Conservation (phyloP, 2,797 vertebrate genomes). For the Thripadectes ignobilis region DNA sequence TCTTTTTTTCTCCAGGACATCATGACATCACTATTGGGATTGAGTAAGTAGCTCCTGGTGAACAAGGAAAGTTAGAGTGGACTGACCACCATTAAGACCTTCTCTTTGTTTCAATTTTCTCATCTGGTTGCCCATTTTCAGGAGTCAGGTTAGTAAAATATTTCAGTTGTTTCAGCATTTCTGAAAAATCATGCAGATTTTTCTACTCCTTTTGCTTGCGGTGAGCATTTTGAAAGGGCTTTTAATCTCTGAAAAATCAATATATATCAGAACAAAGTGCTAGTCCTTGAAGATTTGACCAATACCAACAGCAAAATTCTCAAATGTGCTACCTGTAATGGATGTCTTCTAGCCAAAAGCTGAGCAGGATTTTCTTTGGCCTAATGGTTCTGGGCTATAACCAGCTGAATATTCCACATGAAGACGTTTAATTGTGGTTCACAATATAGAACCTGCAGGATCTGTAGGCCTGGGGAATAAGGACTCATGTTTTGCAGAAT, state of each 20-base stretch:
- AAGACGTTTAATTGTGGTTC: background rate
- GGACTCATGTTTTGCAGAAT: background rate
- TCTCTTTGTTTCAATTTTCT: background rate
- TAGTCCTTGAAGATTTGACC: background rate
- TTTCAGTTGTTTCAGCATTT: background rate
- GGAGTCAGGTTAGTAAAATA: background rate
- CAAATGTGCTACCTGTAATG: background rate
- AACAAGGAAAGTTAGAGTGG: background rate
- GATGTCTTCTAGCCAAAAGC: background rate
- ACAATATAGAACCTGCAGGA: fast-evolving
- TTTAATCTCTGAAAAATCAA: background rate
- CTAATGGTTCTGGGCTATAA: background rate
- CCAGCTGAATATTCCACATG: background rate
- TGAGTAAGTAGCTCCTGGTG: background rate
- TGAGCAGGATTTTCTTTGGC: background rate
- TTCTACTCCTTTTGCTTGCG: background rate
- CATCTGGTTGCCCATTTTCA: background rate
- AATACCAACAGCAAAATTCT: background rate
- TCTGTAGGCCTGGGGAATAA: background rate
- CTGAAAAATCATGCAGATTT: background rate
- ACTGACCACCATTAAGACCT: background rate
- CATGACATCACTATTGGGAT: background rate
- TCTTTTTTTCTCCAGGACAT: background rate
- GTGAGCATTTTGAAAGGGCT: background rate
- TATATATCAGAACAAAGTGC: background rate